Evolutionary conservation across 2,888 invertebrate genomes (phyloP), one percentile per base, ranked within the genome.

Genomic region (Xanthorhoe spadicearia): DNA sequence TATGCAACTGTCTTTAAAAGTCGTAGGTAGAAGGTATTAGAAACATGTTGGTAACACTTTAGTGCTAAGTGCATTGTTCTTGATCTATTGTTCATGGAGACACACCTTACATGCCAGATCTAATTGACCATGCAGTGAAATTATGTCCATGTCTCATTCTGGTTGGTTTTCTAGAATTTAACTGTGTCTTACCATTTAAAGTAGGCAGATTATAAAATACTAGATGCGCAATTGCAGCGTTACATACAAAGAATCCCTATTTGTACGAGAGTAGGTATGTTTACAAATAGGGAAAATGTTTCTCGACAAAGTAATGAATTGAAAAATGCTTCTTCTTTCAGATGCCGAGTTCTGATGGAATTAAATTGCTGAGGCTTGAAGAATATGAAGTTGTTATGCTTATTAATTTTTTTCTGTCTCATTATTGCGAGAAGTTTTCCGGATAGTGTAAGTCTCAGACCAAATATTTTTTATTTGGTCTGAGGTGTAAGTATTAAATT

Each of bases 331-430:
- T 51, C 0, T 17, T 73, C 53, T 81, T 75, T 54, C 72, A 91
- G 92, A 90, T 89, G 90, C 83, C 75, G 84, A 80, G 66, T 80
- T 80, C 77, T 80, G 76, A 74, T 75, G 81, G 77, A 70, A 73
- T 54, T 43, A 56, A 74, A 77, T 66, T 43, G 72, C 69, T 73
- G 69, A 76, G 81, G 80, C 76, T 73, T 71, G 79, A 76, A 76
- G 84, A 87, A 87, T 85, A 91, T 88, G 88, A 88, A 86, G 85
- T 83, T 85, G 86, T 73, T 85, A 73, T 84, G 81, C 77, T 77
- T 81, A 73, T 71, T 86, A 62, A 75, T 84, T 58, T 74, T 87
- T 72, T 76, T 83, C 72, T 80, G 85, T 74, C 77, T 88, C 73
- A 77, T 80, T 62, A 78, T 82, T 68, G 81, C 85, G 80, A 80